Evolutionary conservation across 2,113 vertebrate species (phyloP), one percentile per base, ranked within the genome.

Genomic region (Protobothrops flavoviridis): DNA sequence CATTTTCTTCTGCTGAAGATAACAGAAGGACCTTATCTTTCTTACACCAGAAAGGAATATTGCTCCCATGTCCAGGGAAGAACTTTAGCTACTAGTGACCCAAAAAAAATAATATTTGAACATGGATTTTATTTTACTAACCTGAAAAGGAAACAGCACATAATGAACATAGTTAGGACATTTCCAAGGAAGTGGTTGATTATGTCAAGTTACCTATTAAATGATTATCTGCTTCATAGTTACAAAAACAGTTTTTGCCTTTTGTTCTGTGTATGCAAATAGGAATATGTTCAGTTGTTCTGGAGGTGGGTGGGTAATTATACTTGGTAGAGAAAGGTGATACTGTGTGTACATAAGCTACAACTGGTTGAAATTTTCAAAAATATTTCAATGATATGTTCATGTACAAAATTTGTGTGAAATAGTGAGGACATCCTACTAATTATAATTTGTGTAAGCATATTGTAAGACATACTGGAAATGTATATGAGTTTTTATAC

Each of bases 21-120:
- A 98, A 97, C 94, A 50, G 94, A 89, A 93, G 92, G 86, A 48
- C 89, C 96, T 98, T 98, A 98, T 97, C 96, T 98, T 92, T 95
- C 92, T 97, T 69, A 92, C 39, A 81, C 96, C 95, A 96, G 93
- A 90, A 93, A 95, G 95, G 96, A 96, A 89, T 91, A 24, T 88
- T 23, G 92, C 91, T 29, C 94, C 57, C 1, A 1, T 95, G 91
- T 95, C 91, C 33, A n/a, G 23, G 17, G 52, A 56, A 53, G 87
- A 81, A 15, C 33, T 81, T 21, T 20, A 64, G 52, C 87, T 88
- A n/a, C 33, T 39, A 74, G 92, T 64, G 4, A 69, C 90, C 87
- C 96, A 94, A 94, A 92, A 92, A 95, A 94, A 69, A 48, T 48
- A 43, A 23, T 94, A 93, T 87, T 95, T 94, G 50, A 94, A 95